A percentile compares a stretch with the other conserved stretches of the same genome.
These are phyloP conservation scores for Heliangelus exortis DNA, from an alignment of 2,797 vertebrate genomes.

Conservation along the genomic window DNA sequence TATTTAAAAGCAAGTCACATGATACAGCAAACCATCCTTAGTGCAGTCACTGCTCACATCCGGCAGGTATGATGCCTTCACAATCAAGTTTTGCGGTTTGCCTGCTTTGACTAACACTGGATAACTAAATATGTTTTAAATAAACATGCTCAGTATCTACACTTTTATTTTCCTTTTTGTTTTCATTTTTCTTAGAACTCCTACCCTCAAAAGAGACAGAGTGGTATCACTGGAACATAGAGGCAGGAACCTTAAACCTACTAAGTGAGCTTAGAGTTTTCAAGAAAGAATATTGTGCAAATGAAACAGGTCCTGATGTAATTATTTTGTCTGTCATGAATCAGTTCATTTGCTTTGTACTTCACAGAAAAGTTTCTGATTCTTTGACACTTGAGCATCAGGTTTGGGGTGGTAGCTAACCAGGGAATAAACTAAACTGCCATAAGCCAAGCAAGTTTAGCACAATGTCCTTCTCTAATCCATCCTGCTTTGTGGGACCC, in stretches of 20 bases:
- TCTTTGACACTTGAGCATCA: neutral
- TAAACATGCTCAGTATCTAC: neutral
- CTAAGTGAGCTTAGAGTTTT: neutral
- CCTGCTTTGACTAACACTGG: neutral
- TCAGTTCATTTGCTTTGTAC: neutral
- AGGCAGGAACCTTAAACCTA: neutral
- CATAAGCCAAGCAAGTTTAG: neutral
- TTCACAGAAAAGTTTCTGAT: neutral
- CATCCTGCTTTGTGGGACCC: neutral
- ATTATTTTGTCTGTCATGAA: neutral
- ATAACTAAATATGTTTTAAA: neutral
- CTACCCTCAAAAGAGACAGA: neutral
- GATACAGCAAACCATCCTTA: neutral
- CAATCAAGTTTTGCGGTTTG: neutral
- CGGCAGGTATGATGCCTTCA: neutral
- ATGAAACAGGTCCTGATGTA: neutral
- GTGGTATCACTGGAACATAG: neutral
- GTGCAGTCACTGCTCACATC: accelerated
- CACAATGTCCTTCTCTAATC: neutral
- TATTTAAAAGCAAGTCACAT: neutral
- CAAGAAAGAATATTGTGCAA: neutral
- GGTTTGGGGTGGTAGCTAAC: neutral
- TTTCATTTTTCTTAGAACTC: neutral
- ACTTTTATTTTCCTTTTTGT: neutral
- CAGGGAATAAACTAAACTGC: neutral